Base-by-base conservation (phyloP, 2,888 invertebrate species). In the Drosophila suboccidentalis region DNA sequence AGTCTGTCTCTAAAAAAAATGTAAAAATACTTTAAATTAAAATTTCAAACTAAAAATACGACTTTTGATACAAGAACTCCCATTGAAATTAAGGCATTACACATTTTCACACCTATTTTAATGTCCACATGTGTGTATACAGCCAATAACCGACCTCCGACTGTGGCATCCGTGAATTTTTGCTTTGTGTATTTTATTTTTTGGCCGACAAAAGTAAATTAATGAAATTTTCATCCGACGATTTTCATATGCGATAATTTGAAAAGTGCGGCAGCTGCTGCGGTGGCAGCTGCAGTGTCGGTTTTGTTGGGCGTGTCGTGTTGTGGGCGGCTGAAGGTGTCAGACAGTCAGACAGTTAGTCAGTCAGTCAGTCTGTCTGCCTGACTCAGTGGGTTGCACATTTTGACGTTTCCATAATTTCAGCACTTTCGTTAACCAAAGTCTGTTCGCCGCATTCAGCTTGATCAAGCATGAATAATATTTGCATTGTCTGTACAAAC, bases 141-240 rank as follows among this genome's bases (percentile, higher is more conserved):
- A 26, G 61, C 38, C 44, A 44, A 54, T 65, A 58, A 68, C 55
- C 64, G 61, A 68, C 62, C 63, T 43, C 62, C 32, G 50, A 43
- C 50, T 39, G 67, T 17, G 53, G 38, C 36, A 43, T 2, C 60
- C 6, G 44, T 36, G 5, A 22, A 38, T 51, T 66, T 54, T 55
- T 17, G 17, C 1, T n/a, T 34, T 60, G 10, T 61, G 6, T 39
- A 38, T 50, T 65, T 73, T 49, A 44, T 62, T 68, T 69, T 70
- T 70, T 26, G 66, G 57, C 17, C 50, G 36, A 51, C 19, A 53
- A 47, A 74, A 64, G 41, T 44, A 75, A 83, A 83, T 75, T 88
- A 86, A 75, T 83, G 59, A 73, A 86, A 86, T 53, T 80, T 80
- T 73, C 66, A 83, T 70, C 64, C 71, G 39, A 57, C 51, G 29